Evolutionary conservation across 1,140 invertebrate genomes (phyloP).

Genomic region (Drosophila nannoptera): DNA sequence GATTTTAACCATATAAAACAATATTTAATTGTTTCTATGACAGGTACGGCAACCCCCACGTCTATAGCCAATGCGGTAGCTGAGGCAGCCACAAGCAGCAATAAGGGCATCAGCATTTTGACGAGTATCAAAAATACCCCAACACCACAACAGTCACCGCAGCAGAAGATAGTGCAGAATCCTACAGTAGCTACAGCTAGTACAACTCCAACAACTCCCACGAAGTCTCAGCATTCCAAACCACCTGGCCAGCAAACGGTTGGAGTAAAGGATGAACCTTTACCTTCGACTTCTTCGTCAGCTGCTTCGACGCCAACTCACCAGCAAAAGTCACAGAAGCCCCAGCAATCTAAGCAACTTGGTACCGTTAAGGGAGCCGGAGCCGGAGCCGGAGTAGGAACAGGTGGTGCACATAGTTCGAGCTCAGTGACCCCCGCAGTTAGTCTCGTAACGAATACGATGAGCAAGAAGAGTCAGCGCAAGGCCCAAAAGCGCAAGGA

Average conservation of each 20-base stretch:
- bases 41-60: slow-evolving; percentile 62
- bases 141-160: slow-evolving; percentile 8
- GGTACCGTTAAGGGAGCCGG: slow-evolving; percentile 2
- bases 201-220: slow-evolving; percentile 8
- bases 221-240: slow-evolving; percentile 1
- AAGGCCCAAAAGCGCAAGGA: slow-evolving; percentile 63
- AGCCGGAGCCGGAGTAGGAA: not conserved
- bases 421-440: slow-evolving; percentile 8
- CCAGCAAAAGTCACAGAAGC: slow-evolving; percentile 21
- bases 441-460: slow-evolving; percentile 24
- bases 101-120: slow-evolving; percentile 40
- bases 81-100: slow-evolving; percentile 43
- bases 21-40: not conserved
- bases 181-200: slow-evolving; percentile 33
- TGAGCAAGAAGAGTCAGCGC: slow-evolving; percentile 38
- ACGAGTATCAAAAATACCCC: slow-evolving; percentile 5
- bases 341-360: slow-evolving; percentile 20
- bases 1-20: too few relatives aligned
- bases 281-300: slow-evolving; percentile 53
- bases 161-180: slow-evolving; percentile 13
- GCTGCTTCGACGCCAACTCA: slow-evolving; percentile 64
- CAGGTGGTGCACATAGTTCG: not conserved
- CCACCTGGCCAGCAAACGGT: not conserved
- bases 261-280: slow-evolving; percentile 7
- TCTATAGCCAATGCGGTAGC: slow-evolving; percentile 66